Evolutionary conservation across 2,888 invertebrate species (phyloP), one percentile per base, ranked within the genome.

Genomic region (Acleris cristana): DNA sequence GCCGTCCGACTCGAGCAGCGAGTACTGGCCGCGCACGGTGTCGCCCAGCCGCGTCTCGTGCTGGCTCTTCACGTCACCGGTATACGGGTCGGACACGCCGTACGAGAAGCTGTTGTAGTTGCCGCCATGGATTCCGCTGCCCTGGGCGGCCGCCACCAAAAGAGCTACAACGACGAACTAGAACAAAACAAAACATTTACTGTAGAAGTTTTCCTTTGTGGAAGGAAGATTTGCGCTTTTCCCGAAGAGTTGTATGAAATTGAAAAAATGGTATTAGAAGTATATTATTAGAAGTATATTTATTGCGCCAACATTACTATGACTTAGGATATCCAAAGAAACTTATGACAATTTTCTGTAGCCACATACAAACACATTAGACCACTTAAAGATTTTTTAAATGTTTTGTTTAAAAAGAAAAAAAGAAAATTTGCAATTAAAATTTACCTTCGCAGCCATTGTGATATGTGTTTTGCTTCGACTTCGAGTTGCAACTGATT

Each of bases 11-110:
- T 88, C 88, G 40, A 74, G 72, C 53, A 88, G 75, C 67, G 85
- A 85, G 78, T 87, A 88, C 70, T 83, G 82, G 21, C 88, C 88
- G 70, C 80, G 80, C 49, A 88, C 88, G 30, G 78, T 77, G 73
- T 86, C 95, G 16, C 95, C 95, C 71, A 90, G 87, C 70, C 95
- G 94, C 69, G 94, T 93, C 88, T 95, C 95, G 71, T 94, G 94
- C 85, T 95, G 95, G 85, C 87, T 88, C 86, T 92, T 92, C 72
- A 90, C 88, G 74, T 92, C 92, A 52, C 92, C 92, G 79, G 92
- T 92, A 83, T 91, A 86, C 40, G 92, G 92, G 82, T 92, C 92
- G 40, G 88, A 82, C 64, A 92, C 92, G 56, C 90, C 90, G 75
- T 92, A 92, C 6, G 91, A 88, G 85, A 90, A 92, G 84, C 89